Conservation (phyloP, 2,113 vertebrate species). For the Rana temporaria region DNA sequence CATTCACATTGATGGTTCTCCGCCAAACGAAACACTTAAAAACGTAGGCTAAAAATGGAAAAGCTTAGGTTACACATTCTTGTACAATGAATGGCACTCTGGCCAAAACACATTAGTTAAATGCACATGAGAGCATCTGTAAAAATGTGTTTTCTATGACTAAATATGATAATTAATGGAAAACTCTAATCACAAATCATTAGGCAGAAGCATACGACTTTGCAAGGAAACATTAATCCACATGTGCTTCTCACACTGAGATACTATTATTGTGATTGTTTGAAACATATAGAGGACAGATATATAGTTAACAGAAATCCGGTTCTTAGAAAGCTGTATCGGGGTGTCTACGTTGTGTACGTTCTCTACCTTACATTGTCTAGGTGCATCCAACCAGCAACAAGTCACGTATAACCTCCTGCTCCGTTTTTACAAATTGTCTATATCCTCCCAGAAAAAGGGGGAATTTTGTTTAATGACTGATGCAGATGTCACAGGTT, state of each 20-base stretch:
- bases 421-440: no score
- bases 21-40: conserved; percentile 58
- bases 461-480: no score
- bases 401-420: no score
- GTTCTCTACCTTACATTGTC: no score
- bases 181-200: conserved; percentile 40
- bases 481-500: no score
- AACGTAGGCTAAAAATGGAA: conserved; percentile 29
- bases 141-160: conserved; percentile 48
- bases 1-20: conserved; percentile 57
- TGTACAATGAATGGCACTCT: conserved; percentile 57
- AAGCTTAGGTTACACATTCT: conserved; percentile 61
- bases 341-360: no score
- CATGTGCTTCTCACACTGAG: conserved; percentile 1
- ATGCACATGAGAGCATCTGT: conserved; percentile 43
- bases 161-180: conserved; percentile 65
- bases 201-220: conserved; percentile 11
- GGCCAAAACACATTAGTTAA: conserved; percentile 52
- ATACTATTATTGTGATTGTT: conserved; percentile 8
- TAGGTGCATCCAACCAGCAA: no score
- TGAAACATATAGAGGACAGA: neutral
- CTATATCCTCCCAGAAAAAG: no score
- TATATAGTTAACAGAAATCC: no score
- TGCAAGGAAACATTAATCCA: conserved; percentile 4
- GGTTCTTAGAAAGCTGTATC: no score